Evolutionary conservation across 2,113 vertebrate species (phyloP).

Genomic region (Hassar affinis): DNA sequence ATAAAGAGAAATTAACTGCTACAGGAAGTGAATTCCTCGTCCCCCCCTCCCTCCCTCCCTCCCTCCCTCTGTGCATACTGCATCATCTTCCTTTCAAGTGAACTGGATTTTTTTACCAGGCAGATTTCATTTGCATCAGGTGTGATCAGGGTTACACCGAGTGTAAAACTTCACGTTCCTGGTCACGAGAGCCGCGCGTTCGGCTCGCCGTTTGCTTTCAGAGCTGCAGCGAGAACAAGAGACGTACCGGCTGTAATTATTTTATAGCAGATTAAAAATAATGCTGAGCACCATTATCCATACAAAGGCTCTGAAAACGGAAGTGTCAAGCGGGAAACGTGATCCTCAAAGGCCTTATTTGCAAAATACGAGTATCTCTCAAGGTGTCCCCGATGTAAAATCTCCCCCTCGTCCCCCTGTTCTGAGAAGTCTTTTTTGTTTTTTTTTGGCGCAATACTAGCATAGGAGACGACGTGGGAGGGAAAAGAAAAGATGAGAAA

Average conservation of each 20-base stretch:
- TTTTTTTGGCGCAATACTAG: slow-evolving; percentile 39
- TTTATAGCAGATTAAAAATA: slow-evolving; percentile 52
- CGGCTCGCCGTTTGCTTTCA: neutral
- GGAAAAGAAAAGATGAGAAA: neutral
- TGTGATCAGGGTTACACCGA: neutral
- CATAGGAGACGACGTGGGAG: neutral
- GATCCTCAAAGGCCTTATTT: slow-evolving; percentile 55
- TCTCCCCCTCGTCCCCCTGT: neutral
- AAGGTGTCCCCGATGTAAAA: slow-evolving; percentile 46
- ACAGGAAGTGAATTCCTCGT: neutral
- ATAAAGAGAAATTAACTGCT: neutral
- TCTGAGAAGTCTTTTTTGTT: too few species aligned
- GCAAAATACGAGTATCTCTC: slow-evolving; percentile 19
- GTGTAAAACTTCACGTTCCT: neutral
- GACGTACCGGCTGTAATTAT: neutral
- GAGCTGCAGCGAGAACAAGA: slow-evolving; percentile 15
- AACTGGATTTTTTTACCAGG: neutral
- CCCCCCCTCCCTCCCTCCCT: too few species aligned
- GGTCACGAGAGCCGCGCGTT: slow-evolving; percentile 12
- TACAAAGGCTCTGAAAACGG: slow-evolving; percentile 51
- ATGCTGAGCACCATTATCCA: slow-evolving; percentile 52
- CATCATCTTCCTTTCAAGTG: neutral
- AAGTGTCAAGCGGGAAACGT: slow-evolving; percentile 53
- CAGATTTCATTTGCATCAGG: neutral
- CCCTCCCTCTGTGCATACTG: neutral